These are phyloP conservation scores for Haliclystus octoradiatus DNA, from an alignment of 30 jellyfish, hydroid and myxozoan species.

Conservation along the genomic window DNA sequence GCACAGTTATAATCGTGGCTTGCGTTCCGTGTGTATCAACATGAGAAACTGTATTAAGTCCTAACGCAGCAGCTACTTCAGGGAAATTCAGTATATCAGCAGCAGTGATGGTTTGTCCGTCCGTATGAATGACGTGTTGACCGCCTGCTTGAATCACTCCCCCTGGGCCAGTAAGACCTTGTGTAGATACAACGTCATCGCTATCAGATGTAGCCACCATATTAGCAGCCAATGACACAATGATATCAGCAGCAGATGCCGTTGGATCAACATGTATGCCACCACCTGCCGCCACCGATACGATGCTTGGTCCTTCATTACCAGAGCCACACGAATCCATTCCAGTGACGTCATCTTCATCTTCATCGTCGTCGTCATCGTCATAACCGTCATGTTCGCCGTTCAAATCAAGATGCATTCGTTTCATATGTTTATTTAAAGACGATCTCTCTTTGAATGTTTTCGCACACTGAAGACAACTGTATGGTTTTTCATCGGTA, in stretches of 20 bases:
- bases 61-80: conserved; percentile 97
- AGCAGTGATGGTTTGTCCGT: conserved; percentile 86
- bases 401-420: conserved; percentile 84
- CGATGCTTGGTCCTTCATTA: conserved; percentile 22
- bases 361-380: conserved; percentile 40
- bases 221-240: conserved; percentile 60
- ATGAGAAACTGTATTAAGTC: conserved; percentile 68
- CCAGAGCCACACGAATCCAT: conserved; percentile 35
- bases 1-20: no score
- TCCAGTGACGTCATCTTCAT: conserved; percentile 64
- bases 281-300: conserved; percentile 34
- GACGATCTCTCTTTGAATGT: conserved; percentile 92
- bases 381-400: conserved; percentile 41
- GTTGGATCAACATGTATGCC: conserved; percentile 7
- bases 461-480: conserved; percentile 82
- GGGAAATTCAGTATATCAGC: conserved; percentile 95
- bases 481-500: conserved; percentile 90
- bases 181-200: conserved; percentile 64
- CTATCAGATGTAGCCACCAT: conserved; percentile 44
- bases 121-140: conserved; percentile 30
- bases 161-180: conserved; percentile 87
- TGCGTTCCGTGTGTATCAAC: conserved; percentile 25
- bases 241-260: conserved; percentile 28
- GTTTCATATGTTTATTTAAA: conserved; percentile 71
- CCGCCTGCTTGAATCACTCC: conserved; percentile 68